phyloP scores from a whole-genome alignment of 2,797 vertebrate species.

The Sebastes diaconus region DNA sequence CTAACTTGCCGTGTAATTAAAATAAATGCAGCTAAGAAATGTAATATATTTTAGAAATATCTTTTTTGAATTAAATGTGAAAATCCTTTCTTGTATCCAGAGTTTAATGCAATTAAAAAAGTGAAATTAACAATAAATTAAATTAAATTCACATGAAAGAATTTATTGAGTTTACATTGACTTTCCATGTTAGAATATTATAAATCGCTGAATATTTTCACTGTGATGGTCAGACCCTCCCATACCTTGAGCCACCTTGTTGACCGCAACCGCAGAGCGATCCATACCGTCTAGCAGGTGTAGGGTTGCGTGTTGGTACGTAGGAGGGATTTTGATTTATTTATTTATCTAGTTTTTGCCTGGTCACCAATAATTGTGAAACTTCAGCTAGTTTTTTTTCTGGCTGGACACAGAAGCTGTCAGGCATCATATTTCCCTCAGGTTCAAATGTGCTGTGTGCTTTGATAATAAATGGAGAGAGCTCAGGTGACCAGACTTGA shows the following conservation, averaged over 20 bases:
- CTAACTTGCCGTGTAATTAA: not conserved
- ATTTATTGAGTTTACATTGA: not conserved
- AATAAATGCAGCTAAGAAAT: not conserved
- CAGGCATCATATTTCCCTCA: slow-evolving; percentile 79
- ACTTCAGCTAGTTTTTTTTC: slow-evolving; percentile 79
- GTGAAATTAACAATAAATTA: not conserved
- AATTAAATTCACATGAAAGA: not conserved
- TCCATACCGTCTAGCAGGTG: slow-evolving; percentile 75
- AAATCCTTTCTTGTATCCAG: not conserved
- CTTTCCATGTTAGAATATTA: not conserved
- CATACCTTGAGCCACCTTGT: slow-evolving; percentile 64
- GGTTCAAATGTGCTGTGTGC: slow-evolving; percentile 79
- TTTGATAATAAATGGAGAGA: slow-evolving; percentile 78
- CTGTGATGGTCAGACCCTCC: slow-evolving; percentile 52
- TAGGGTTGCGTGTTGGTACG: slow-evolving; percentile 72
- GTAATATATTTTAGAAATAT: not conserved
- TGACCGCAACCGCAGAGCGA: slow-evolving; percentile 70
- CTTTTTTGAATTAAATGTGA: not conserved
- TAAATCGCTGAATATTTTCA: slow-evolving; percentile 30
- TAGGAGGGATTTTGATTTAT: slow-evolving; percentile 65
- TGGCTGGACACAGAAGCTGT: slow-evolving; percentile 73
- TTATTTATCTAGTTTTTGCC: slow-evolving; percentile 77
- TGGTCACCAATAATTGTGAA: slow-evolving; percentile 82
- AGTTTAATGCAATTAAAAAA: not conserved
- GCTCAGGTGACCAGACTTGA: slow-evolving; percentile 75